These are phyloP conservation scores for Anagrus nilaparvatae DNA, from an alignment of 1,140 invertebrate genomes.

Conservation along the genomic window DNA sequence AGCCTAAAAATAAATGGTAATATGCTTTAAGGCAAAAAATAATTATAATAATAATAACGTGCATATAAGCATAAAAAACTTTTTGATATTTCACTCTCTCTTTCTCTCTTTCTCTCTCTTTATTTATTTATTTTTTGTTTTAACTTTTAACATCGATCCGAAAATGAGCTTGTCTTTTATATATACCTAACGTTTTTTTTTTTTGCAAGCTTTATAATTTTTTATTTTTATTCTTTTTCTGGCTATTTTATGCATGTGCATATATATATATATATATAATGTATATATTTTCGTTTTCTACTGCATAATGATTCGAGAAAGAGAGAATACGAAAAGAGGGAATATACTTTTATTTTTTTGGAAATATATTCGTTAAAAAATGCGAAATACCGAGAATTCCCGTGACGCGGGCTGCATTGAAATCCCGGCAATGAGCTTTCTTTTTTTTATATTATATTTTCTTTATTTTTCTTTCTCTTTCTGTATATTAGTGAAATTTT, in stretches of 20 bases:
- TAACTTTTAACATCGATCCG: constrained; percentile 17
- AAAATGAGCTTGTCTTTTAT: constrained; percentile 21
- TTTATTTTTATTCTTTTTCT: constrained; percentile 1
- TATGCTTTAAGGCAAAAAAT: no score
- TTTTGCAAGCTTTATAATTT: constrained; percentile 6
- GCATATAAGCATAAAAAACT: no score
- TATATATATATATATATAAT: no score
- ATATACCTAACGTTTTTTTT: constrained; percentile 6
- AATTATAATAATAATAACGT: no score
- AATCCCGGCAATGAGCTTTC: constrained; percentile 16
- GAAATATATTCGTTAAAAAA: constrained; percentile 18
- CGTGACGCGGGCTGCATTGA: constrained; percentile 15
- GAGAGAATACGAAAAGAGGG: neutral
- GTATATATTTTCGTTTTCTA: constrained; percentile 14
- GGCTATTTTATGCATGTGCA: no score
- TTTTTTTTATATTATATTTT: no score
- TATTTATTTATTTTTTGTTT: constrained; percentile 2
- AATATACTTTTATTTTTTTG: constrained; percentile 5
- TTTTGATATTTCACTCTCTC: no score
- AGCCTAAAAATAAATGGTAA: no score
- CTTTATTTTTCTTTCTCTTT: no score
- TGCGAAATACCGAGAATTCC: constrained; percentile 11
- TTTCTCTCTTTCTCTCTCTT: constrained; percentile 1
- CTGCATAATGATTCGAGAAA: constrained; percentile 15
- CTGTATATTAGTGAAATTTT: no score